These are phyloP conservation scores for Heliothis peltigera DNA, from an alignment of 2,888 invertebrate species.

Conservation along the genomic window DNA sequence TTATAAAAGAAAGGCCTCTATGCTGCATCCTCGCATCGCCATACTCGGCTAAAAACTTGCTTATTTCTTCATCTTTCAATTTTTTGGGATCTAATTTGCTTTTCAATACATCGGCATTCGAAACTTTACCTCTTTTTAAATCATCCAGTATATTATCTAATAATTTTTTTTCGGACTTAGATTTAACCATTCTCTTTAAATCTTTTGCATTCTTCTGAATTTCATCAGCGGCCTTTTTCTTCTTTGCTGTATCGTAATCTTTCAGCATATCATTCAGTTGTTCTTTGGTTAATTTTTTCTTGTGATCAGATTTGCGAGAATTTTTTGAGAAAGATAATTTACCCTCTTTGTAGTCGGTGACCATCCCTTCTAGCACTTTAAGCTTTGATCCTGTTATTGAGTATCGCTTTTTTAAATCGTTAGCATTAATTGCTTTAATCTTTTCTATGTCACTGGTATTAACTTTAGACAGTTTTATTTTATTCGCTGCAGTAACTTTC, in stretches of 20 bases:
- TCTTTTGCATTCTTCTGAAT: conserved; percentile 10
- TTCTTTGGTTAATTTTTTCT: conserved; percentile 15
- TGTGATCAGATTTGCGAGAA: neutral
- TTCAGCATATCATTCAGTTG: conserved; percentile 23
- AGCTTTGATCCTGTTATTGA: conserved; percentile 22
- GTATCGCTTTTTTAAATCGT: conserved; percentile 28
- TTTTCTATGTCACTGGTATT: conserved; percentile 15
- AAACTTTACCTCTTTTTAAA: conserved; percentile 22
- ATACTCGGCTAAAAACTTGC: conserved; percentile 16
- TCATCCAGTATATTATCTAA: conserved; percentile 26
- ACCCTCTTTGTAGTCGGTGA: conserved; percentile 23
- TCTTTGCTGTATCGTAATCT: conserved; percentile 28
- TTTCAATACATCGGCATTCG: conserved; percentile 14
- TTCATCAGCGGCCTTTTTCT: conserved; percentile 17
- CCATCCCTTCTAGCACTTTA: conserved; percentile 18
- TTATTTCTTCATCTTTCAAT: conserved; percentile 4
- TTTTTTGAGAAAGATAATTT: conserved; percentile 14
- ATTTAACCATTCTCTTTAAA: conserved; percentile 16
- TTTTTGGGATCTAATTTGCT: conserved; percentile 20
- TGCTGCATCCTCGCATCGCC: conserved; percentile 1
- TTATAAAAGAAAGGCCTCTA: conserved; percentile 24
- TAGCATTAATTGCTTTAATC: conserved; percentile 13
- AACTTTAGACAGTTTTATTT: conserved; percentile 29
- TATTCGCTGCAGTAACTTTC: conserved; percentile 5
- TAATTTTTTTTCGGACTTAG: conserved; percentile 14